phyloP scores from a whole-genome alignment of 2,888 invertebrate species.

The Pristionchus exspectatus region DNA sequence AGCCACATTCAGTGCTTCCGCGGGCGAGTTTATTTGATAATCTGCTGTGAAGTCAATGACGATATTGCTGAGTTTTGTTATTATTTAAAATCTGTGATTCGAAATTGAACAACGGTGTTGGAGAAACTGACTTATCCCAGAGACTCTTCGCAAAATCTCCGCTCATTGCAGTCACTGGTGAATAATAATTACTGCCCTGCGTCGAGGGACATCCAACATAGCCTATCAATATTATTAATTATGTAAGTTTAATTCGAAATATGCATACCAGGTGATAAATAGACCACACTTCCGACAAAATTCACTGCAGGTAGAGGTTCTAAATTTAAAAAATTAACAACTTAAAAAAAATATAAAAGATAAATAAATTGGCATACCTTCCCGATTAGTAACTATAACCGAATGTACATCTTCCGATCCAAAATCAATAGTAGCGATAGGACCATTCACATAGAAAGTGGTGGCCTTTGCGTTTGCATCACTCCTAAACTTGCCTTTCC shows the following conservation, averaged over 20 bases:
- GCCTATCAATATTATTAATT: background rate
- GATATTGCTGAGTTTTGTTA: background rate
- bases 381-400: background rate
- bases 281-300: background rate
- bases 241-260: background rate
- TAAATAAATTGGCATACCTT: background rate
- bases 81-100: background rate
- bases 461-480: background rate
- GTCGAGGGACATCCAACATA: background rate
- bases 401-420: background rate
- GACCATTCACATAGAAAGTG: background rate
- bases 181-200: background rate
- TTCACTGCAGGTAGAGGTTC: background rate
- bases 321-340: background rate
- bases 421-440: conserved; percentile 7
- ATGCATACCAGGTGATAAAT: background rate
- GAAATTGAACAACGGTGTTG: background rate
- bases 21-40: conserved; percentile 2
- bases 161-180: background rate
- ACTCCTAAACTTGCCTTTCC: background rate
- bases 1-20: background rate
- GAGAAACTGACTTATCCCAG: background rate
- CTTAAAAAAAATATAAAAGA: background rate
- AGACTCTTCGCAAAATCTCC: background rate
- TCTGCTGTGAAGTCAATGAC: background rate